A percentile compares a stretch with the other conserved stretches of the same genome.
Conservation (phyloP, 2,113 vertebrate species). For the Ochotona princeps region DNA sequence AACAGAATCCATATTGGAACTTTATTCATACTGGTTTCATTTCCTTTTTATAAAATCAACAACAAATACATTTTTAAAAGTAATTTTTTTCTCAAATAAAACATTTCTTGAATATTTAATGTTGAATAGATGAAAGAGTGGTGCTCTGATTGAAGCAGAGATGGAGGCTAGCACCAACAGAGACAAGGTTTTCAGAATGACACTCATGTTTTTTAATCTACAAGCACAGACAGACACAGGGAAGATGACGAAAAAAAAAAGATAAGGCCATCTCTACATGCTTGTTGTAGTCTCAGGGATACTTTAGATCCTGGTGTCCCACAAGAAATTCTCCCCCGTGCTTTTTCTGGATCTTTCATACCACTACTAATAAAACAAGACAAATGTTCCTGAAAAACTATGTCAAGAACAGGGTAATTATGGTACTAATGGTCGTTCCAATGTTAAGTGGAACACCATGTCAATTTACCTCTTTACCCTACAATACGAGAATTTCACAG, state of each 20-base stretch:
- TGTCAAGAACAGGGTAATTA: not conserved
- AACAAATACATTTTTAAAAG: not conserved
- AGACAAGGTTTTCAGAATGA: not conserved
- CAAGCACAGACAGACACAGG: not conserved
- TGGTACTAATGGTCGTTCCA: not conserved
- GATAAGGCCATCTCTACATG: not conserved
- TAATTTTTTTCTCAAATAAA: not conserved
- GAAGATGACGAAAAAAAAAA: not conserved
- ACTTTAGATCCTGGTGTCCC: no score
- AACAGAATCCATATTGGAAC: no score
- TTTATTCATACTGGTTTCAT: not conserved
- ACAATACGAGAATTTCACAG: no score
- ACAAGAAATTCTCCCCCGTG: no score
- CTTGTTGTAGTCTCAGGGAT: not conserved
- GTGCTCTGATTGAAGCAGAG: not conserved
- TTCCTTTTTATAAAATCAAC: not conserved
- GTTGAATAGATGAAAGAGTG: not conserved
- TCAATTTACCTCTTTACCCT: not conserved
- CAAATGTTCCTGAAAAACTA: not conserved
- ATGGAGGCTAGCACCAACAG: not conserved
- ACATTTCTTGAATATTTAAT: not conserved
- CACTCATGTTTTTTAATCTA: not conserved
- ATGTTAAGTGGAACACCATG: not conserved
- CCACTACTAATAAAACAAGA: not conserved
- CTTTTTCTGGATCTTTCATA: not conserved